phyloP scores from a whole-genome alignment of 2,888 invertebrate genomes.

The Arge pagana region DNA sequence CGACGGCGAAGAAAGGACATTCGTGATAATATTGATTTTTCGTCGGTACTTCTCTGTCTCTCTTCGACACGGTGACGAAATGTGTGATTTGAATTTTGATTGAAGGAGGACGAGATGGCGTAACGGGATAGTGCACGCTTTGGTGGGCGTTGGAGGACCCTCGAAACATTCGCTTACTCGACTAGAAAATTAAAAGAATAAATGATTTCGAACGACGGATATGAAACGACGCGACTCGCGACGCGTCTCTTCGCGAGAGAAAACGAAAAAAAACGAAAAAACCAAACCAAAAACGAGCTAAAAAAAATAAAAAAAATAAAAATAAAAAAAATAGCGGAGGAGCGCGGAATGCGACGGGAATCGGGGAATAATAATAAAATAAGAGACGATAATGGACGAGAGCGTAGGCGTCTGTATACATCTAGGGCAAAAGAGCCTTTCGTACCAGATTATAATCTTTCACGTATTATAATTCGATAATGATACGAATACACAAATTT shows the following conservation, averaged over 20 bases:
- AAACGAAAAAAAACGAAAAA: slow-evolving; percentile 30
- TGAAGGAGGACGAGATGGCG: slow-evolving; percentile 55
- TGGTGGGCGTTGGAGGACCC: slow-evolving; percentile 55
- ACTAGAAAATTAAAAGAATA: slow-evolving; percentile 58
- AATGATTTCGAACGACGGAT: slow-evolving; percentile 42
- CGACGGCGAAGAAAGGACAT: slow-evolving; percentile 19
- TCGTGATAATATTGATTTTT: slow-evolving; percentile 56
- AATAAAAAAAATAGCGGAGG: slow-evolving; percentile 30
- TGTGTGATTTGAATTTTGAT: slow-evolving; percentile 59
- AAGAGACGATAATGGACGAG: slow-evolving; percentile 33
- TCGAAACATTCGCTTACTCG: slow-evolving; percentile 53
- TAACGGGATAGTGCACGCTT: slow-evolving; percentile 60
- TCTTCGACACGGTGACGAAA: slow-evolving; percentile 39
- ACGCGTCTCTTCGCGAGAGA: slow-evolving; percentile 22
- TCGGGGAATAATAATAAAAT: no score
- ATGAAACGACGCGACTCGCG: neutral
- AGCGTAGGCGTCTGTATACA: slow-evolving; percentile 37
- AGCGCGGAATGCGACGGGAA: no score
- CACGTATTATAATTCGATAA: slow-evolving; percentile 54
- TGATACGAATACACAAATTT: slow-evolving; percentile 50
- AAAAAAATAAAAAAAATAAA: slow-evolving; percentile 24
- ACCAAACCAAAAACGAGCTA: slow-evolving; percentile 25
- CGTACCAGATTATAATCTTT: slow-evolving; percentile 53
- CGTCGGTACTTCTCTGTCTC: slow-evolving; percentile 51
- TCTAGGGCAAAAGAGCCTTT: slow-evolving; percentile 46